A percentile compares a stretch with the other conserved stretches of the same genome.
phyloP scores from a whole-genome alignment of 2,888 invertebrate species.

The Cataglyphis altisquamis region DNA sequence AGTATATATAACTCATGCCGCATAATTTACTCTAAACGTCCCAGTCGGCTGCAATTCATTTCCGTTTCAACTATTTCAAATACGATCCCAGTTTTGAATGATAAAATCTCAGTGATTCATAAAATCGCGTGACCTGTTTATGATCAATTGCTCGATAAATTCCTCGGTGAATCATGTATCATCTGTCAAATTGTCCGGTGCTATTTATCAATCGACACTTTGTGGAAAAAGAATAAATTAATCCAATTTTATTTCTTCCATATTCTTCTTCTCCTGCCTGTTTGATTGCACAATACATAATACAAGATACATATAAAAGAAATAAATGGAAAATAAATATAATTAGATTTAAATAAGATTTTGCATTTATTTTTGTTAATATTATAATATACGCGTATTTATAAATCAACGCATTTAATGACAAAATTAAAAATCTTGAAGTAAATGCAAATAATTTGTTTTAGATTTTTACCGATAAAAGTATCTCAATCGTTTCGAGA shows the following conservation, averaged over 20 bases:
- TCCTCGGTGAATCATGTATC: not conserved
- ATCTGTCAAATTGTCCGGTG: not conserved
- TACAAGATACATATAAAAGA: not conserved
- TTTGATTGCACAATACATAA: not conserved
- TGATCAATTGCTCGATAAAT: slow-evolving; percentile 19
- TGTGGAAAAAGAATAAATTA: slow-evolving; percentile 17
- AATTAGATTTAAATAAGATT: not conserved
- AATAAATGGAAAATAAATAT: not conserved
- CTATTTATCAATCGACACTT: slow-evolving; percentile 23
- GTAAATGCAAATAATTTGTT: not conserved
- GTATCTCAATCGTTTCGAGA: not conserved
- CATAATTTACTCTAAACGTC: slow-evolving; percentile 20
- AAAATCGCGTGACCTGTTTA: slow-evolving; percentile 12
- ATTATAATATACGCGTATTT: not conserved
- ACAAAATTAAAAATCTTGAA: not conserved
- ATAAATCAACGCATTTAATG: not conserved
- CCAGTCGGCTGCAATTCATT: slow-evolving; percentile 10
- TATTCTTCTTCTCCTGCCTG: not conserved
- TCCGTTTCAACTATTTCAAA: slow-evolving; percentile 21
- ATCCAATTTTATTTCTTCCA: not conserved
- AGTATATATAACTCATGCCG: not conserved
- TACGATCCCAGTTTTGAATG: slow-evolving; percentile 1
- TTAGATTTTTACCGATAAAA: not conserved
- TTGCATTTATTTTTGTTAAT: not conserved
- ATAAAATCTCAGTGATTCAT: slow-evolving; percentile 32